These are phyloP conservation scores for Drosophila triauraria DNA, from an alignment of 1,140 invertebrate species.

Conservation along the genomic window DNA sequence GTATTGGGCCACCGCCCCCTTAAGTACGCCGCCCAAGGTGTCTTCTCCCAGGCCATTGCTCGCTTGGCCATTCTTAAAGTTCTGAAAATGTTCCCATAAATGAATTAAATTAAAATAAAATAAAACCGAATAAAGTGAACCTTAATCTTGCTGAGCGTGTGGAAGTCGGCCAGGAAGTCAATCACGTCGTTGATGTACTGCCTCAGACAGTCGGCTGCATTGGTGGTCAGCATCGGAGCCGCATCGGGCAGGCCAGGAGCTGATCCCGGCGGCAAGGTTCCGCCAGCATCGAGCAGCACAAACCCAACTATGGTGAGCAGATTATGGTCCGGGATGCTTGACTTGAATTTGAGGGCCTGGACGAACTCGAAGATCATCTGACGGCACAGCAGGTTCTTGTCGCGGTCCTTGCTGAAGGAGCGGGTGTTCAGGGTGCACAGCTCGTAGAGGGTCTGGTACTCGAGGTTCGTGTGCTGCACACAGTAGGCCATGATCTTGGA, in stretches of 20 bases:
- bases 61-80: slow-evolving; percentile 90
- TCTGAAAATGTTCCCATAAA: slow-evolving; percentile 85
- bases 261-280: slow-evolving; percentile 87
- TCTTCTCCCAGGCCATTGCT: slow-evolving; percentile 96
- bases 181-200: slow-evolving; percentile 96
- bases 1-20: slow-evolving; percentile 97
- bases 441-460: slow-evolving; percentile 94
- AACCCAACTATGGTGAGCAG: slow-evolving; percentile 96
- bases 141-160: slow-evolving; percentile 98
- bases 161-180: slow-evolving; percentile 98
- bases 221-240: slow-evolving; percentile 90
- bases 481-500: slow-evolving; percentile 96
- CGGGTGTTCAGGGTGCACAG: slow-evolving; percentile 95
- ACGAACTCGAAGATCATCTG: slow-evolving; percentile 97
- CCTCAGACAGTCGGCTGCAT: slow-evolving; percentile 96
- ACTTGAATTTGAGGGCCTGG: slow-evolving; percentile 98
- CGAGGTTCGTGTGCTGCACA: slow-evolving; percentile 94
- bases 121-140: slow-evolving; percentile 66
- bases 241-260: slow-evolving; percentile 85
- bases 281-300: slow-evolving; percentile 89
- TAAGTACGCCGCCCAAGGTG: slow-evolving; percentile 96
- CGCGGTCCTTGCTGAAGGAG: slow-evolving; percentile 95
- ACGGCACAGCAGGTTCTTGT: slow-evolving; percentile 95
- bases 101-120: background rate
- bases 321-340: slow-evolving; percentile 96